Base-by-base conservation (phyloP, 2,797 vertebrate genomes). In the Characodon lateralis region DNA sequence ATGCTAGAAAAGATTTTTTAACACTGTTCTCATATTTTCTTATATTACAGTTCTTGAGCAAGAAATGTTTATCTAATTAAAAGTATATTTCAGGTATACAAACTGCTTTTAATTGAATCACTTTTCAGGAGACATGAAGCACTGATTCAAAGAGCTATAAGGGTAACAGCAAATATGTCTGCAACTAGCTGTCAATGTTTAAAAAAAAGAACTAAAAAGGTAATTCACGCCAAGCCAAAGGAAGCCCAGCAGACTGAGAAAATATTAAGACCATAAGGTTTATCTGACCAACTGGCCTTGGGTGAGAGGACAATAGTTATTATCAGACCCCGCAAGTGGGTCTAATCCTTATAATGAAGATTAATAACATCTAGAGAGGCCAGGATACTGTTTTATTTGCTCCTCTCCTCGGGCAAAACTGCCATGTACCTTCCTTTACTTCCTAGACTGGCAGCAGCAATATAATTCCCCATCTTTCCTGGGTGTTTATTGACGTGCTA, bases 331-430 rank as follows among this genome's bases (percentile, higher is more conserved):
- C 73, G 70, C 87, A 61, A 39, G 46, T 83, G 78, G 73, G 35
- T 85, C 63, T 85, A 82, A 89, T 90, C 86, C 80, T 80, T 82
- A 86, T 87, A 78, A 90, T 86, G 76, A 83, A 85, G 83, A 93
- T 83, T 63, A 89, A 91, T 85, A 81, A 85, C 74, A 73, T 31
- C 85, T 35, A 83, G 70, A 75, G 74, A 66, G 79, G 80, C 73
- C 78, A 81, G 80, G 65, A 85, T 31, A 59, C 51, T 68, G 78
- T 18, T 81, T 85, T 84, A 81, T 88, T 88, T 72, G 72, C 35
- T 68, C 56, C 13, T 28, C 18, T 87, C 81, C 71, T 77, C 68
- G 13, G 77, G 89, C 87, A 83, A 84, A 88, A 77, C 83, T 71
- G 79, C 59, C 79, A 76, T 84, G 86, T 85, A 77, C 84, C 72